These are phyloP conservation scores for Acholoe squamosa DNA, from an alignment of 2,888 invertebrate species.

Conservation along the genomic window DNA sequence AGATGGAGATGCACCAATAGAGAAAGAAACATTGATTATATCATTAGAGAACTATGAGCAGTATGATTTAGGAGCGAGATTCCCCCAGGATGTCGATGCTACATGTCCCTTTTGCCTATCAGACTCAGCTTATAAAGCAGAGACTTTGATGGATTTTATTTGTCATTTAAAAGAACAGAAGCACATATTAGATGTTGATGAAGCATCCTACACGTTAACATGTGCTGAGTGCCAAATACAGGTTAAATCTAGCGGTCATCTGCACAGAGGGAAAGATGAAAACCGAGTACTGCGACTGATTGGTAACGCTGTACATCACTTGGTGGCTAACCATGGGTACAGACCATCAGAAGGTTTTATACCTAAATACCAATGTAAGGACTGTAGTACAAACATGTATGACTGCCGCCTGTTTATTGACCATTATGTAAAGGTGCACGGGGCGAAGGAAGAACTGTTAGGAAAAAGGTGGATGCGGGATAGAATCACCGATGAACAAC, in stretches of 20 bases:
- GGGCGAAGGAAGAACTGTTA: background rate
- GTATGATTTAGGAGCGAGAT: background rate
- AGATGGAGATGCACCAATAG: background rate
- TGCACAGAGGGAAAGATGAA: background rate
- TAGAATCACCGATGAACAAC: background rate
- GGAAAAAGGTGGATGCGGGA: background rate
- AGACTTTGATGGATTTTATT: background rate
- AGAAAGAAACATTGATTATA: background rate
- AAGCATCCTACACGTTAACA: background rate
- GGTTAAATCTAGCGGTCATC: background rate
- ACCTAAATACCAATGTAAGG: slow-evolving; percentile 9
- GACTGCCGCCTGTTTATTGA: background rate
- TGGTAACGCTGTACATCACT: background rate
- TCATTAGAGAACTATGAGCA: background rate
- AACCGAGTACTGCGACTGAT: background rate
- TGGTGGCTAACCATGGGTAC: background rate
- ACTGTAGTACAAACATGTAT: background rate
- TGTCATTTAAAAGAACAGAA: background rate
- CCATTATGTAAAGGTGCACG: background rate
- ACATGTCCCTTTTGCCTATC: slow-evolving; percentile 22
- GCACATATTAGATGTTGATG: background rate
- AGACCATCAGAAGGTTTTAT: background rate
- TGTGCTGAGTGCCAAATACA: background rate
- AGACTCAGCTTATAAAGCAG: background rate
- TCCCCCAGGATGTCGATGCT: background rate